These are phyloP conservation scores for Nephila pilipes DNA, from an alignment of 1,140 invertebrate species.

Conservation along the genomic window DNA sequence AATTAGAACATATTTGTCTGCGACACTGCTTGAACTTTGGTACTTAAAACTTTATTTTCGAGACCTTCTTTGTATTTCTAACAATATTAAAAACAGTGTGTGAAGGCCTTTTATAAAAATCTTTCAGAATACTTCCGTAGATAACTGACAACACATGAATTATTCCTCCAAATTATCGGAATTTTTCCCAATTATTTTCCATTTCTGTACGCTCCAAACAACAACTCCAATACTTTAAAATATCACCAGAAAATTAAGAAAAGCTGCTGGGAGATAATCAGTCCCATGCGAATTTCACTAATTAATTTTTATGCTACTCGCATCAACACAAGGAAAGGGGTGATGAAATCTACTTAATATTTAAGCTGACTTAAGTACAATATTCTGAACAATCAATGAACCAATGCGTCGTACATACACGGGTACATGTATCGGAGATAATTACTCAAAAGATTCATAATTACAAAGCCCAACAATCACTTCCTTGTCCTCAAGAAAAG, in stretches of 20 bases:
- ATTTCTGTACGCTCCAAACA: too few species aligned
- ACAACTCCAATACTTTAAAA: background rate
- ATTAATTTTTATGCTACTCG: background rate
- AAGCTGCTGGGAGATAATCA: background rate
- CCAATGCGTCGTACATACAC: background rate
- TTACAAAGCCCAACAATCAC: slow-evolving; percentile 66
- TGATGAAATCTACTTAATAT: slow-evolving; percentile 2
- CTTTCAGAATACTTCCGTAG: too few species aligned
- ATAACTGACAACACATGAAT: too few species aligned
- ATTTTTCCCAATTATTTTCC: too few species aligned
- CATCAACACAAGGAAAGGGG: background rate
- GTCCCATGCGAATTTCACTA: background rate
- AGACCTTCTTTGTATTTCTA: too few species aligned
- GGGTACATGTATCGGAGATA: background rate
- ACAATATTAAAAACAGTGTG: too few species aligned
- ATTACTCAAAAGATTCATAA: slow-evolving; percentile 62
- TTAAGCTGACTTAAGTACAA: slow-evolving; percentile 29
- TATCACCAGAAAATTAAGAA: slow-evolving; percentile 1
- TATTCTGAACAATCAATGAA: background rate
- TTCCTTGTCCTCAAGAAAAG: background rate
- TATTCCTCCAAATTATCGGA: too few species aligned
- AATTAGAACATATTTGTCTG: too few species aligned
- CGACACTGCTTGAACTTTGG: too few species aligned
- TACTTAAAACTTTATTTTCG: too few species aligned
- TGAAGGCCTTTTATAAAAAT: too few species aligned